Percentiles rank a stretch among this genome's conserved stretches.
These are phyloP conservation scores for Acanthosepion lycidas DNA, from an alignment of 2,888 invertebrate genomes.

Conservation along the genomic window DNA sequence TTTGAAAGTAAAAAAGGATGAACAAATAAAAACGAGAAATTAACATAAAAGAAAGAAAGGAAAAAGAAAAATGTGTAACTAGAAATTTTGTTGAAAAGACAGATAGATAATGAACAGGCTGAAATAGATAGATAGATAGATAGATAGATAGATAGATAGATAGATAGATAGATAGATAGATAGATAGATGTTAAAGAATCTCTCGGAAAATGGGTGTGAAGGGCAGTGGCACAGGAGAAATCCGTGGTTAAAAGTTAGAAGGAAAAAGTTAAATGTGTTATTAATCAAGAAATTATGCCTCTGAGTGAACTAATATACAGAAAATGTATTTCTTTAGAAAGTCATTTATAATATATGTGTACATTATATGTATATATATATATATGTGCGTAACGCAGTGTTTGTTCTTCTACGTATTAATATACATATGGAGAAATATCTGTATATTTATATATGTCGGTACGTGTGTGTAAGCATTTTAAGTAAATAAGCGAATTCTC, in stretches of 20 bases:
- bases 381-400: not conserved
- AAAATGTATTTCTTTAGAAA: not conserved
- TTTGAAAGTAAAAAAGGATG: not conserved
- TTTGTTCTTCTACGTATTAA: too few relatives aligned
- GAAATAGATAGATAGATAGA: too few relatives aligned
- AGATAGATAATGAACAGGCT: too few relatives aligned
- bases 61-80: not conserved
- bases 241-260: not conserved
- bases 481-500: too few relatives aligned
- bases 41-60: not conserved
- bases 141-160: too few relatives aligned
- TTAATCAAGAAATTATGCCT: not conserved
- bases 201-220: not conserved
- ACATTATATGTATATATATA: too few relatives aligned
- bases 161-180: too few relatives aligned
- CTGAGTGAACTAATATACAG: not conserved
- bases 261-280: not conserved
- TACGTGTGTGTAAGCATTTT: not conserved
- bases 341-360: not conserved
- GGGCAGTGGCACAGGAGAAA: not conserved
- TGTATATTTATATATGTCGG: not conserved
- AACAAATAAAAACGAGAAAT: not conserved
- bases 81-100: not conserved
- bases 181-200: not conserved
- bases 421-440: too few relatives aligned